These are phyloP conservation scores for Tadarida brasiliensis DNA, from an alignment of 2,797 vertebrate genomes.

Conservation along the genomic window DNA sequence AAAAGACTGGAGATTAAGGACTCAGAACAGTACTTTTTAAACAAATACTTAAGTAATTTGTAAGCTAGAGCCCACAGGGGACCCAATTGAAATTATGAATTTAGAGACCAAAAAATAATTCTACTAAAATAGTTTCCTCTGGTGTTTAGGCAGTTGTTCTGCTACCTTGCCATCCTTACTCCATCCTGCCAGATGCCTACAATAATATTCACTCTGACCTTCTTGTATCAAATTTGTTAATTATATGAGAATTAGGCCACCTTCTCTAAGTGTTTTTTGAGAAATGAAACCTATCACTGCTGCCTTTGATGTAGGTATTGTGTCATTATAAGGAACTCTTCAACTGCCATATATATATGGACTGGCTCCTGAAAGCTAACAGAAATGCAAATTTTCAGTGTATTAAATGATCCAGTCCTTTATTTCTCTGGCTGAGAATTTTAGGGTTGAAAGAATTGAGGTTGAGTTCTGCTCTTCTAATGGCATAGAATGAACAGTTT, in stretches of 20 bases:
- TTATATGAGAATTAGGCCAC: not conserved
- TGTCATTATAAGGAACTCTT: not conserved
- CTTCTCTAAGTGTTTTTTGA: not conserved
- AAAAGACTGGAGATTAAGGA: not conserved
- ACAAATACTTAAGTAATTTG: not conserved
- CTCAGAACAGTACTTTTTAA: not conserved
- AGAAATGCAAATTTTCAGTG: not conserved
- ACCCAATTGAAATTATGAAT: not conserved
- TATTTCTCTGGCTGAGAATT: slow-evolving; percentile 20
- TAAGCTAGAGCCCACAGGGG: not conserved
- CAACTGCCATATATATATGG: not conserved
- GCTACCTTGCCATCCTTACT: not conserved
- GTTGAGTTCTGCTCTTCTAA: not conserved
- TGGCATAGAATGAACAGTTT: not conserved
- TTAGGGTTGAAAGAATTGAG: not conserved
- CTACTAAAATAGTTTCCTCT: not conserved
- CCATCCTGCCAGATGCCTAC: not conserved
- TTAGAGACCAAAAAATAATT: not conserved
- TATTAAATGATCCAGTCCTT: not conserved
- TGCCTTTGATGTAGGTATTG: not conserved
- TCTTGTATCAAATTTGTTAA: not conserved
- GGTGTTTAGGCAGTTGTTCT: not conserved
- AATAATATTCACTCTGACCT: not conserved
- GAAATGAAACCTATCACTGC: not conserved
- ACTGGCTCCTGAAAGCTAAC: not conserved